These are phyloP conservation scores for Pitangus sulphuratus DNA, from an alignment of 2,797 vertebrate genomes.

Conservation along the genomic window DNA sequence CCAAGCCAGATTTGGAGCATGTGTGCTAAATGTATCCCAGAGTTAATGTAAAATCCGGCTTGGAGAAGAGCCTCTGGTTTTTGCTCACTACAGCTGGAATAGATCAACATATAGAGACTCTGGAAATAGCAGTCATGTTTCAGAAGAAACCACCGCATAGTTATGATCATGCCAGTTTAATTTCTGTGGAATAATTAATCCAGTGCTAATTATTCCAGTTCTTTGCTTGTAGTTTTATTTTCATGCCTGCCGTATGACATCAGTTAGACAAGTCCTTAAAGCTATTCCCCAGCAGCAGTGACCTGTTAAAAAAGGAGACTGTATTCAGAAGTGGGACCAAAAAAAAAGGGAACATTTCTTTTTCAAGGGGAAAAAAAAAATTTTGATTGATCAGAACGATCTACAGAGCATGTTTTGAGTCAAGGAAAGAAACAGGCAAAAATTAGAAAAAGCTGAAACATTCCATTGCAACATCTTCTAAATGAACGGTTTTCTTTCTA, in stretches of 20 bases:
- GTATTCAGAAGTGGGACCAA: background rate
- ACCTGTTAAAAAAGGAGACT: background rate
- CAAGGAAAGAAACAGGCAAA: background rate
- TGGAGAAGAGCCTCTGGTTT: background rate
- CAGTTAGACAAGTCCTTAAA: constrained; percentile 18
- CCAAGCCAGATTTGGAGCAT: background rate
- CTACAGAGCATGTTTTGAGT: background rate
- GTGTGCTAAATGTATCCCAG: background rate
- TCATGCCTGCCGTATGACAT: constrained; percentile 22
- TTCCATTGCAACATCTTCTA: background rate
- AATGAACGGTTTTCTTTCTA: background rate
- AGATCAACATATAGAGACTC: background rate
- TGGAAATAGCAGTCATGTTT: constrained; percentile 29
- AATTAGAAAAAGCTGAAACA: background rate
- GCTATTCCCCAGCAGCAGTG: background rate
- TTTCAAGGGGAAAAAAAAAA: background rate
- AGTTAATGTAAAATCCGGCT: constrained; percentile 18
- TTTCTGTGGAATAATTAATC: constrained; percentile 41
- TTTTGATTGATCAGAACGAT: background rate
- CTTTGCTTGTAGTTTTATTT: constrained; percentile 33
- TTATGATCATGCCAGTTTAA: constrained; percentile 3
- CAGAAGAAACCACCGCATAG: background rate
- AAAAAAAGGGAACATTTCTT: background rate
- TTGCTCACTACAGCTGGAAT: constrained; percentile 23
- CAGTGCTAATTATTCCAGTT: constrained; percentile 16